Percentiles rank a stretch among this genome's conserved stretches.
Evolutionary conservation across 2,797 vertebrate genomes (phyloP).

Genomic region (Anabas testudineus): DNA sequence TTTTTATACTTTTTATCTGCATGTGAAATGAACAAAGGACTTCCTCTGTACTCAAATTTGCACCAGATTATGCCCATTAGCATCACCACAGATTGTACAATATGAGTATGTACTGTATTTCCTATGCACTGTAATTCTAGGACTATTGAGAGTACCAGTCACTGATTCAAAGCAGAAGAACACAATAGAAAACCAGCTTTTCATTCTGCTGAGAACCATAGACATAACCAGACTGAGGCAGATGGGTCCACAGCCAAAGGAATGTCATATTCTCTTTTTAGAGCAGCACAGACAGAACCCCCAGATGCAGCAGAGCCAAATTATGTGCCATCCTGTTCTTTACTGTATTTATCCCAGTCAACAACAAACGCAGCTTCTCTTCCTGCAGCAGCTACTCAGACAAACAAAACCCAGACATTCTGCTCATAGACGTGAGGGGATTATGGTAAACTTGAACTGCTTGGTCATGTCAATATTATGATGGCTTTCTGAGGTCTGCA

Average conservation of each 20-base stretch:
- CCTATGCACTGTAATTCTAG: background rate
- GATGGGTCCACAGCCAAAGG: constrained; percentile 12
- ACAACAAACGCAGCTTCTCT: constrained; percentile 14
- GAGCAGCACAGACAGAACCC: constrained; percentile 13
- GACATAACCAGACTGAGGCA: constrained; percentile 24
- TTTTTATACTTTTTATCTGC: background rate
- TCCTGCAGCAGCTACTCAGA: constrained; percentile 14
- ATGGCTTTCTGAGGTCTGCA: constrained; percentile 7
- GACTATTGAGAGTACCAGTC: constrained; percentile 11
- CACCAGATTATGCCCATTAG: background rate
- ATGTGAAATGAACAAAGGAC: background rate
- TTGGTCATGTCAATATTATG: constrained; percentile 17
- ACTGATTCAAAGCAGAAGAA: constrained; percentile 10
- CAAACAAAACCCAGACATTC: background rate
- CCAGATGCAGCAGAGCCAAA: constrained; percentile 8
- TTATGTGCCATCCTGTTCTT: constrained; percentile 29
- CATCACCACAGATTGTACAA: background rate
- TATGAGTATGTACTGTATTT: background rate
- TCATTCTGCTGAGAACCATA: constrained; percentile 30
- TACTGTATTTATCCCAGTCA: constrained; percentile 24
- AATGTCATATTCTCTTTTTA: constrained; percentile 21
- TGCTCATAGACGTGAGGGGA: constrained; percentile 8
- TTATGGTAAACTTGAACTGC: constrained; percentile 21
- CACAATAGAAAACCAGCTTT: constrained; percentile 1
- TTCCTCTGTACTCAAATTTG: background rate